Base-by-base conservation (phyloP, 1,140 invertebrate genomes). In the Philotrypesis tridentata region DNA sequence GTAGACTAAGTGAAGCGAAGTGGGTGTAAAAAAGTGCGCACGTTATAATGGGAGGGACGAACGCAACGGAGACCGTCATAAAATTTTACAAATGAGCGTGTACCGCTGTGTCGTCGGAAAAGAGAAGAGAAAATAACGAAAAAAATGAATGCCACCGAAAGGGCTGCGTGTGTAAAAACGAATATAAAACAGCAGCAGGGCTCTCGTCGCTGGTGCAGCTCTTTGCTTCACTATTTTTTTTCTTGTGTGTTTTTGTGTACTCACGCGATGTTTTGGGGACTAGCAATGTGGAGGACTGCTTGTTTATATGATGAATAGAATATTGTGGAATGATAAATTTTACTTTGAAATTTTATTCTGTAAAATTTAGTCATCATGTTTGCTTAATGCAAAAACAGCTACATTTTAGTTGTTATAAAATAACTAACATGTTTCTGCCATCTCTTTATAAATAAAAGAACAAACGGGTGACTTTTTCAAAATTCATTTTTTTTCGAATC, bases 11-110 rank as follows among this genome's bases (percentile, higher is more conserved):
- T 43, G 40, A 65, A 82, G 27, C 61, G 65, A 75, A 73, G 40
- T 9, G 43, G 27, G 71, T 67, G n/a, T 65, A 40, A 29, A 77
- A 73, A 74, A 17, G 55, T 7, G 9, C 71, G 73, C 73, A 84
- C 75, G 85, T 88, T 88, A 88, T 88, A 55, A 55, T 55, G 48
- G 86, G 86, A 89, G 87, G 86, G 88, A 87, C 85, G 86, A 84
- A 83, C 86, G 86, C 84, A 76, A 74, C 80, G 82, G 83, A 82
- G 83, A 81, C 82, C 84, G 86, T 89, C 88, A 87, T 90, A 89
- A 90, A 89, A 90, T 91, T 90, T 88, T 89, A 90, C 89, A 90
- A 90, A 91, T 90, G 89, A 90, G 88, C 87, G 87, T 55, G 48
- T 90, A 86, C 85, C 85, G 87, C 85, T 86, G 83, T 83, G 86